A percentile compares a stretch with the other conserved stretches of the same genome.
Conservation (phyloP, 2,797 vertebrate species). For the Lepus townsendii region DNA sequence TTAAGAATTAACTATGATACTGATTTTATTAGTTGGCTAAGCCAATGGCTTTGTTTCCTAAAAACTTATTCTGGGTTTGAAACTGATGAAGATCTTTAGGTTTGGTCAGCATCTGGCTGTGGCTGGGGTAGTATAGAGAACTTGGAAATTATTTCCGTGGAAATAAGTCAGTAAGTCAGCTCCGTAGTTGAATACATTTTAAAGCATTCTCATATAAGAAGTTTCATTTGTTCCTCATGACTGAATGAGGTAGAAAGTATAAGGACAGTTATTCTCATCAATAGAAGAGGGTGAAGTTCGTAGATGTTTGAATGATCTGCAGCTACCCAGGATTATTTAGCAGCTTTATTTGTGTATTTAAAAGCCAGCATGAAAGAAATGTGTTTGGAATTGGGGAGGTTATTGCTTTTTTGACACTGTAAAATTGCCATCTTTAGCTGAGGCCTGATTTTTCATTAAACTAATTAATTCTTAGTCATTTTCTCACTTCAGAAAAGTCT, state of each 20-base stretch:
- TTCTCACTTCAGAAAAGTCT: slow-evolving; percentile 29
- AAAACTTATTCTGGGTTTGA: slow-evolving; percentile 36
- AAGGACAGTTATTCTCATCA: neutral
- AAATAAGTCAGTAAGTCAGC: slow-evolving; percentile 34
- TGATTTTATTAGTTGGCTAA: slow-evolving; percentile 57
- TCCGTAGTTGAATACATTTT: neutral
- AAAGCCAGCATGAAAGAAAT: slow-evolving; percentile 18
- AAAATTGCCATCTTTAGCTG: slow-evolving; percentile 31
- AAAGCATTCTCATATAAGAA: slow-evolving; percentile 15
- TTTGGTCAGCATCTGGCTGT: neutral
- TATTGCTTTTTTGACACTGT: slow-evolving; percentile 49
- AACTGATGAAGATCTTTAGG: slow-evolving; percentile 24
- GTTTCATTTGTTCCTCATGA: slow-evolving; percentile 14
- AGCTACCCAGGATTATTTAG: neutral
- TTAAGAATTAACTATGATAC: slow-evolving; percentile 41
- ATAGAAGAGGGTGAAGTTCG: neutral
- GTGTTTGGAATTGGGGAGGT: slow-evolving; percentile 41
- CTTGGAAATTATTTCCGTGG: slow-evolving; percentile 20
- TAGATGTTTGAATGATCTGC: neutral
- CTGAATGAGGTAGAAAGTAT: neutral
- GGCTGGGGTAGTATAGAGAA: slow-evolving; percentile 13
- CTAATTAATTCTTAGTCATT: slow-evolving; percentile 48
- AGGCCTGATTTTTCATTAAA: slow-evolving; percentile 47
- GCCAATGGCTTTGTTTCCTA: slow-evolving; percentile 37
- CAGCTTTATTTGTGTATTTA: slow-evolving; percentile 49